Evolutionary conservation across 2,113 vertebrate genomes (phyloP), one percentile per base, ranked within the genome.

Genomic region (Rhineura floridana): DNA sequence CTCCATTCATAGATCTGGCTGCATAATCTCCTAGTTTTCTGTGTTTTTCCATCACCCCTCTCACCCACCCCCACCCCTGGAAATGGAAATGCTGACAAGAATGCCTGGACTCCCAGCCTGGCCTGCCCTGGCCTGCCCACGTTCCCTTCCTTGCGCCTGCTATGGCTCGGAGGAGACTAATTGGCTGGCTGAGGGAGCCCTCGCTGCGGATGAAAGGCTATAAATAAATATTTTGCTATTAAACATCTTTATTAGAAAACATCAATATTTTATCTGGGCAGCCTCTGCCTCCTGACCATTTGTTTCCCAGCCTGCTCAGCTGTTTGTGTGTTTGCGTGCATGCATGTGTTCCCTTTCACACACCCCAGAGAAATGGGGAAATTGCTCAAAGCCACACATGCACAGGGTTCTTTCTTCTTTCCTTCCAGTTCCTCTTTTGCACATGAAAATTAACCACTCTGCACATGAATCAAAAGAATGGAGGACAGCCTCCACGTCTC

Each of bases 141-240:
- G 36, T 0, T 0, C 0, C 0, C 0, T 1, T 9, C 72, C 44
- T 50, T 6, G 10, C 33, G 21, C 59, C 25, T 5, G 9, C 19
- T 2, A 2, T 0, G 0, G 33, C 28, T 17, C 28, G 1, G 1
- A 62, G 33, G 17, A 72, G 69, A 73, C 48, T 55, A 25, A 10
- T 44, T 44, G 85, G 36, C n/a, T 21, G 12, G 63, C 48, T 17
- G 59, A 12, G 21, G 67, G 81, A 73, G 82, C 75, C 63, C 36
- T 28, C 28, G 33, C 89, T 88, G 70, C 84, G 83, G 84, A 25
- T 48, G 76, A 63, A 62, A 76, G 70, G 76, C 87, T 70, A 52
- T 52, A 70, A 75, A 75, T 80, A 30, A 10, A 13, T 59, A 33
- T 87, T 65, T 85, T 0, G 11, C 33, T 55, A 69, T 10, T 28